Evolutionary conservation across 35 echinoderm and acorn worm genomes (phyloP).

Genomic region (Hemicentrotus pulcherrimus): DNA sequence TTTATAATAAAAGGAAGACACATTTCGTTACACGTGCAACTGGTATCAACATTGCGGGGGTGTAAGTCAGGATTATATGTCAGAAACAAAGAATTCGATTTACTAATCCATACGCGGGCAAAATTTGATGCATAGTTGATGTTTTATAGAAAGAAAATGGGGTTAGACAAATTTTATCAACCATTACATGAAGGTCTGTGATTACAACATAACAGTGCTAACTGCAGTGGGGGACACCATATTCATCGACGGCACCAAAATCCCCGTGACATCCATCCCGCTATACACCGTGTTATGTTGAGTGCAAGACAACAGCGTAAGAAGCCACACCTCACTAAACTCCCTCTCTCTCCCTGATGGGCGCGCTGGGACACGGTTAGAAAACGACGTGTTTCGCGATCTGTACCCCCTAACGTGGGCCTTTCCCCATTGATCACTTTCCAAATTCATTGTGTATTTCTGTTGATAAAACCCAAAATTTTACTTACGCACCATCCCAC

Average conservation of each 20-base stretch:
- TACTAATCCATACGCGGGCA: too few relatives aligned
- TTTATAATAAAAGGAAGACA: too few relatives aligned
- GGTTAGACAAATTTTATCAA: too few relatives aligned
- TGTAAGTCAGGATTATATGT: too few relatives aligned
- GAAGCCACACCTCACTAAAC: conserved; percentile 44
- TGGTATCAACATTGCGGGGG: too few relatives aligned
- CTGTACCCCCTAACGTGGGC: not conserved
- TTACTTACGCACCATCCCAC: not conserved
- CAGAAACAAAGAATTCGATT: too few relatives aligned
- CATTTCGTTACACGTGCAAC: too few relatives aligned
- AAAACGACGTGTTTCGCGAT: conserved; percentile 13
- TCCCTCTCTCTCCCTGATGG: conserved; percentile 8
- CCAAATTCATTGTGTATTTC: not conserved
- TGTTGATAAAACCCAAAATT: not conserved
- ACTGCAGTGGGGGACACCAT: not conserved
- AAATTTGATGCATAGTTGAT: too few relatives aligned
- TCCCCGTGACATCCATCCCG: not conserved
- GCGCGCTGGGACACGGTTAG: not conserved
- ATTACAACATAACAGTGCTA: not conserved
- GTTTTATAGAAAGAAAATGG: too few relatives aligned
- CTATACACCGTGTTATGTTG: conserved; percentile 26
- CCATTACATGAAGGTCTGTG: too few relatives aligned
- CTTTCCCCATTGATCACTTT: not conserved
- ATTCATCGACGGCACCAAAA: not conserved
- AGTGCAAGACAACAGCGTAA: conserved; percentile 47